Conservation (phyloP, 1,140 invertebrate genomes). For the Holcopasites calliopsidis region DNA sequence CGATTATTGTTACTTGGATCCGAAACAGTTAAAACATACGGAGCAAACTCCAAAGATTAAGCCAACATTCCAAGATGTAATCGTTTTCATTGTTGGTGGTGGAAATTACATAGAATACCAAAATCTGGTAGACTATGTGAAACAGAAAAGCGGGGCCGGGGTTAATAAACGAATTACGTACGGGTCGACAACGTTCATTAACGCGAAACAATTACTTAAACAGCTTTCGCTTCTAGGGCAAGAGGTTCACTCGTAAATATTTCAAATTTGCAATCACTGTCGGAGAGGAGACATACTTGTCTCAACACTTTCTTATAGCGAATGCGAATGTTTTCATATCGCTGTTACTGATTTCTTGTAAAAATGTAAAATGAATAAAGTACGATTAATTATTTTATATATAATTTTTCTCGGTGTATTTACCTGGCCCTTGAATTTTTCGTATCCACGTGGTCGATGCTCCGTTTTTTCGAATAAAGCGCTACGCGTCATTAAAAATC, state of each 20-base stretch:
- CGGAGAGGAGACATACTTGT: constrained; percentile 18
- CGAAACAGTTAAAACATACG: constrained; percentile 89
- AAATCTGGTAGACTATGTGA: constrained; percentile 97
- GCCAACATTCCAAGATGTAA: constrained; percentile 90
- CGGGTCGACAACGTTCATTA: constrained; percentile 95
- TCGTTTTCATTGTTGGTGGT: constrained; percentile 98
- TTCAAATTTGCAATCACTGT: not conserved
- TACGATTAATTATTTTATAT: constrained; percentile 54
- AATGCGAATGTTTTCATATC: constrained; percentile 29
- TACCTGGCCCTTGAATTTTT: not conserved
- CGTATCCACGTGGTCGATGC: not conserved
- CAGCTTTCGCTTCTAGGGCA: constrained; percentile 90
- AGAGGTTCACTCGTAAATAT: constrained; percentile 81
- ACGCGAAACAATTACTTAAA: constrained; percentile 95
- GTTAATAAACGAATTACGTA: constrained; percentile 93
- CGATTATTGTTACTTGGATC: constrained; percentile 95
- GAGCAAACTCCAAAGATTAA: constrained; percentile 85
- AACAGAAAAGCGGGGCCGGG: constrained; percentile 88
- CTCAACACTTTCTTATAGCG: constrained; percentile 8
- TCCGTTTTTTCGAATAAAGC: not conserved
- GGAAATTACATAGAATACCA: constrained; percentile 99
- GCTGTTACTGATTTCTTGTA: constrained; percentile 38
- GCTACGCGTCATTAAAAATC: not conserved
- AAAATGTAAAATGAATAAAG: constrained; percentile 62
- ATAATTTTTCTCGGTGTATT: constrained; percentile 47